phyloP scores from a whole-genome alignment of 1,140 invertebrate species.

The Ectropis grisescens region DNA sequence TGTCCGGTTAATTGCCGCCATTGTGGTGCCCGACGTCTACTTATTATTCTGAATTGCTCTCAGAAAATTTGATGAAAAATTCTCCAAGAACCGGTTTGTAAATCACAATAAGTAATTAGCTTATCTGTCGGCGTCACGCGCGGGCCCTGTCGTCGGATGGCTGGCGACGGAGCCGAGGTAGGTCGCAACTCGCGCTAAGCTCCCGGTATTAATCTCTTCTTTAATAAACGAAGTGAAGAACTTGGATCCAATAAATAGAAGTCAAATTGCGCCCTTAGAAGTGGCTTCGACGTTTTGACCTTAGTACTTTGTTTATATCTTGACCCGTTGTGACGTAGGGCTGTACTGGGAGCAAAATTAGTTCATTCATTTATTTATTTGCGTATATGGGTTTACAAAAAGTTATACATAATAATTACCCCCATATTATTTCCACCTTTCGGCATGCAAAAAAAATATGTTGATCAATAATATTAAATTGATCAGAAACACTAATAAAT shows the following conservation, averaged over 20 bases:
- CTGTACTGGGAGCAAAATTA: too few relatives aligned
- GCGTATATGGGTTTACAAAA: too few relatives aligned
- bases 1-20: constrained; percentile 51
- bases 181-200: constrained; percentile 33
- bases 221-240: constrained; percentile 36
- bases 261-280: too few relatives aligned
- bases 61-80: constrained; percentile 39
- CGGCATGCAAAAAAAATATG: too few relatives aligned
- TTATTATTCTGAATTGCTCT: constrained; percentile 38
- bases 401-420: too few relatives aligned
- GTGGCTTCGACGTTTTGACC: too few relatives aligned
- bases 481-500: too few relatives aligned
- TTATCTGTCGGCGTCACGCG: constrained; percentile 46
- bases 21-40: constrained; percentile 41
- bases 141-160: constrained; percentile 15
- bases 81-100: constrained; percentile 27
- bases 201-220: constrained; percentile 33
- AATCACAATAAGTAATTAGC: constrained; percentile 54
- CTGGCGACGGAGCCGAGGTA: constrained; percentile 6
- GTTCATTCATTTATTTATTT: too few relatives aligned
- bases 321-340: too few relatives aligned
- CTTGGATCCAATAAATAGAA: constrained; percentile 32
- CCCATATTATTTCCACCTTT: too few relatives aligned
- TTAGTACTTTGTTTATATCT: too few relatives aligned
- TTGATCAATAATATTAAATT: too few relatives aligned